Base-by-base conservation (phyloP, 2,113 vertebrate genomes). In the Dasyornis broadbenti region DNA sequence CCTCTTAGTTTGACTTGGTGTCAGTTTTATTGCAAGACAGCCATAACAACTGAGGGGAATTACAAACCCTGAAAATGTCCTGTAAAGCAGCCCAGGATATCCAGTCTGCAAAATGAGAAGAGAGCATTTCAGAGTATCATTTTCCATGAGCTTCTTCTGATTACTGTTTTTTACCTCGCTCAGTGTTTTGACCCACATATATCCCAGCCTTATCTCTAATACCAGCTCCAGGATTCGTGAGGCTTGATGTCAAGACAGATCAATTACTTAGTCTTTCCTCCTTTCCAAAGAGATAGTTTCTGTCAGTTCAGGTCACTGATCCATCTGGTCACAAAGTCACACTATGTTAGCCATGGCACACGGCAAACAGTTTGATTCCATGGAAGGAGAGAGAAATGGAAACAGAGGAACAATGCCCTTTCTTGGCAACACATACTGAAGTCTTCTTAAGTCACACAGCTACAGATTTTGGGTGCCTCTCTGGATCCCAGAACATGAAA, bases 271-370 rank as follows among this genome's bases (percentile, higher is more conserved):
- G 3, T 30, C 50, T 69, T 53, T 44, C 11, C 9, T 78, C 5
- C 28, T 70, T 28, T 24, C 7, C 16, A 2, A n/a, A 50, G 16
- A 33, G 16, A 22, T 33, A 9, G 10, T 14, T 87, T 73, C 64
- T 79, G 47, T 4, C 17, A 53, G 14, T 37, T 87, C 31, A 39
- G 35, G 13, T 27, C 24, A 18, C 17, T 42, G 20, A 65, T 47
- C 18, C 24, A 40, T 4, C 30, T 66, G 50, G 11, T 35, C 31
- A 37, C 0, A 0, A 68, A 63, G 44, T 33, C 49, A 64, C 44
- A 26, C 26, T 42, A 18, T 5, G 4, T 7, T 63, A 80, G 53
- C 16, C 9, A 5, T 5, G 20, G 17, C 53, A 64, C 20, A 44
- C 5, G 8, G 28, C 10, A 59, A 44, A 35, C 31, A 30, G 16